phyloP scores from a whole-genome alignment of 2,888 invertebrate genomes.

The Polietes domitor region DNA sequence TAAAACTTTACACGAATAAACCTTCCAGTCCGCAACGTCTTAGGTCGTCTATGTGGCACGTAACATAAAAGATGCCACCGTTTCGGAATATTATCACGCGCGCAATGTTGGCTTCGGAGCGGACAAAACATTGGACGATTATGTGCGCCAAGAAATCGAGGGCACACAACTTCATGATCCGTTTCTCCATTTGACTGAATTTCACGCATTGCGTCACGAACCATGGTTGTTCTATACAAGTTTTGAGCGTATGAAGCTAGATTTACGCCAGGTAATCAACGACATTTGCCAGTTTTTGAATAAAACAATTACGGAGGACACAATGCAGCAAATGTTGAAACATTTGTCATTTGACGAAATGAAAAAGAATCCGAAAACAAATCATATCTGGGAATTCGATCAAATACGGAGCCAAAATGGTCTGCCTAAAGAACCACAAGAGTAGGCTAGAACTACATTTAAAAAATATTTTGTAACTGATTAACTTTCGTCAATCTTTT shows the following conservation, averaged over 20 bases:
- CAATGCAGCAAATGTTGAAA: conserved; percentile 70
- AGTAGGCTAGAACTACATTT: conserved; percentile 45
- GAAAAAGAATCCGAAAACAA: conserved; percentile 73
- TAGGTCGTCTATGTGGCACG: conserved; percentile 89
- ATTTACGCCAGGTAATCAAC: conserved; percentile 71
- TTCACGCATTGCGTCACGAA: conserved; percentile 73
- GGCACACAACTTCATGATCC: conserved; percentile 32
- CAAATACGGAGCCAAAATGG: conserved; percentile 34
- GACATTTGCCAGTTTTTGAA: conserved; percentile 72
- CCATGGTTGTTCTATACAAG: conserved; percentile 74
- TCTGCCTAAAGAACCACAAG: conserved; percentile 52
- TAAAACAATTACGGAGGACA: conserved; percentile 68
- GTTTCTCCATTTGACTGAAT: conserved; percentile 72
- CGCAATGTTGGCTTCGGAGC: conserved; percentile 60
- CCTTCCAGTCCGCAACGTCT: not conserved
- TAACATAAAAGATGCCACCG: conserved; percentile 90
- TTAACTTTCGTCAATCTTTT: not conserved
- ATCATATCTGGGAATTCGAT: conserved; percentile 71
- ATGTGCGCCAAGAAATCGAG: conserved; percentile 54
- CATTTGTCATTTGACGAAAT: conserved; percentile 77
- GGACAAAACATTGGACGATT: conserved; percentile 67
- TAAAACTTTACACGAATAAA: not conserved
- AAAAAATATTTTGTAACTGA: too few relatives aligned
- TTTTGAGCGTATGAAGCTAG: conserved; percentile 74
- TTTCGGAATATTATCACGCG: conserved; percentile 87